Evolutionary conservation across 1,140 invertebrate species (phyloP), one percentile per base, ranked within the genome.

Genomic region (Arion vulgaris): DNA sequence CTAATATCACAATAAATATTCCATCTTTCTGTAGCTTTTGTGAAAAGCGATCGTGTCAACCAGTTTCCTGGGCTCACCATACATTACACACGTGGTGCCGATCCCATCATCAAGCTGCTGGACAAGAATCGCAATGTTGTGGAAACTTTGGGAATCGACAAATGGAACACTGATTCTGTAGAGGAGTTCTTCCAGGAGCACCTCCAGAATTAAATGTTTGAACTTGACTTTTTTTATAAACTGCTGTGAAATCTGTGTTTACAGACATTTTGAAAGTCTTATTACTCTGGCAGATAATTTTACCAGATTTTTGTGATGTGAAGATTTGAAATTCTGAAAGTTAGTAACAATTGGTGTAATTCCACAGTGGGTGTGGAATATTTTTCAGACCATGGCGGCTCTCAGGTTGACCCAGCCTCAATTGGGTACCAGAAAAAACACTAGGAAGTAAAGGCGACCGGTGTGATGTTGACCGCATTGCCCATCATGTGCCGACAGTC

Each of bases 161-260:
- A 98, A 91, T 99, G 97, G 98, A 96, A 98, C 91, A 99, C 97
- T 11, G 97, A 99, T 90, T 96, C 97, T 19, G 95, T 98, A 0
- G 96, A 98, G 92, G 97, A 98, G 93, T 98, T 98, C 93, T 94
- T 98, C 51, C 95, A 95, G 57, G 96, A 96, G 57, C 96, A 97
- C 94, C 93, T 98, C 83, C 86, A 85, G 45, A 85, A 89, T 53
- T 91, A 91, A 84, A 76, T 17, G 53, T 49, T 36, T 36, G 17
- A 34, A 76, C 32, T 26, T 74, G 17, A 41, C 13, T 53, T 57
- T 49, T 41, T 2, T 11, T 49, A 11, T 17, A 34, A 19, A 23
- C 11, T 34, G 36, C 51, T 76, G 36, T 4, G 32, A 36, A 53
- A 53, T 36, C 15, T 11, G 1, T 57, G 17, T 11, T 9, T 49